Conservation (phyloP, 2,797 vertebrate species). For the Hoplostethus mediterraneus region DNA sequence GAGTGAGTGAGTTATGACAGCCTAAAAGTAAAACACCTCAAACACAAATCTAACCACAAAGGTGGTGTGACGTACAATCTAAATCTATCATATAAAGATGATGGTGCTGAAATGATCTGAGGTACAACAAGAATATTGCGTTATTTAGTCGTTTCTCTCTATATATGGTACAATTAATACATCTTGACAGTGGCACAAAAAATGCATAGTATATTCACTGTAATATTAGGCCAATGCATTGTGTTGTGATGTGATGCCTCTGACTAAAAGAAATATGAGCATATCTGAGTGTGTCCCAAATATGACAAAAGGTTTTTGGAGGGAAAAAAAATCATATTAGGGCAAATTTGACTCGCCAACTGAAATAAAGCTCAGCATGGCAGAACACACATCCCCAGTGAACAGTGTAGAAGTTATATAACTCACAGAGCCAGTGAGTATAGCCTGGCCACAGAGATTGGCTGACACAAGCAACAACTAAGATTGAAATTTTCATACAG, state of each 20-base stretch:
- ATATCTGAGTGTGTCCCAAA: constrained; percentile 59
- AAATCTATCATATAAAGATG: constrained; percentile 48
- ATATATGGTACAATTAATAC: constrained; percentile 1
- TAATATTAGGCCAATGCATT: constrained; percentile 23
- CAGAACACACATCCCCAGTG: constrained; percentile 74
- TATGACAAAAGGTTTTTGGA: constrained; percentile 69
- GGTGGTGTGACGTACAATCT: constrained; percentile 25
- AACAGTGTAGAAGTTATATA: constrained; percentile 80
- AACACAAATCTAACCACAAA: constrained; percentile 57
- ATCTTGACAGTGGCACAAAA: constrained; percentile 15
- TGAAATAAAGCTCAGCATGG: constrained; percentile 74
- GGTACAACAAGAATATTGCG: not conserved
- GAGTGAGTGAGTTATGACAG: constrained; percentile 54
- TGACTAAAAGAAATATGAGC: constrained; percentile 48
- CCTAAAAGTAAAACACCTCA: constrained; percentile 73
- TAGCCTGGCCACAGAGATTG: constrained; percentile 65
- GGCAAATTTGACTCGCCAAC: constrained; percentile 74
- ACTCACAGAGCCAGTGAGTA: constrained; percentile 63
- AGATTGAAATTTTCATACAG: constrained; percentile 50
- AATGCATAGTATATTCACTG: constrained; percentile 24
- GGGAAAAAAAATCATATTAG: constrained; percentile 56
- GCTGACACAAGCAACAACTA: constrained; percentile 72
- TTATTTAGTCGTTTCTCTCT: constrained; percentile 8
- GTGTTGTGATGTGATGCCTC: constrained; percentile 37
- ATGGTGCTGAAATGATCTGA: constrained; percentile 35